These are phyloP conservation scores for Galerucella nymphaeae DNA, from an alignment of 2,888 invertebrate genomes.

Conservation along the genomic window DNA sequence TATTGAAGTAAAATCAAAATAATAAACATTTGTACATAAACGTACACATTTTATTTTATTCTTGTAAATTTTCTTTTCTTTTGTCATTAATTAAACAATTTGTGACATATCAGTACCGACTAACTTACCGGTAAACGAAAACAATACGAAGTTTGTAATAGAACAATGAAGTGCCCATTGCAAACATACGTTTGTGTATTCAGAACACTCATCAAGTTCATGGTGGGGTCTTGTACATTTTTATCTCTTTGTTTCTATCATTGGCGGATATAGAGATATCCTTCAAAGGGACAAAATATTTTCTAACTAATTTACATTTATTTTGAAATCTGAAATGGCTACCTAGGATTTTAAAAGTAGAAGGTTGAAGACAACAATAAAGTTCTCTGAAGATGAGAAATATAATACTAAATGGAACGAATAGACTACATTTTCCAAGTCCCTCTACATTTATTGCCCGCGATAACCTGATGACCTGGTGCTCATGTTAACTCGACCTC, in stretches of 20 bases:
- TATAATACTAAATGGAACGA: no score
- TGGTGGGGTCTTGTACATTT: conserved; percentile 45
- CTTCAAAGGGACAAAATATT: not conserved
- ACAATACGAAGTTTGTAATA: conserved; percentile 32
- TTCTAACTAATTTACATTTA: not conserved
- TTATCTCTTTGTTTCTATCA: conserved; percentile 12
- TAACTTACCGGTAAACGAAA: conserved; percentile 26
- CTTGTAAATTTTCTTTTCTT: not conserved
- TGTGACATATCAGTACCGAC: conserved; percentile 27
- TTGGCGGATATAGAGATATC: not conserved
- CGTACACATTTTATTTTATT: not conserved
- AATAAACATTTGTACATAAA: no score
- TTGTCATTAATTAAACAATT: conserved; percentile 11
- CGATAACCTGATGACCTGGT: no score
- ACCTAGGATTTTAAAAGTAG: no score
- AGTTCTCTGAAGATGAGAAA: no score
- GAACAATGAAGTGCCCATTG: conserved; percentile 43
- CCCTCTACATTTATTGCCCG: no score
- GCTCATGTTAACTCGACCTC: no score
- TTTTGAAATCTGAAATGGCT: no score
- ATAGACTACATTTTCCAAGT: no score
- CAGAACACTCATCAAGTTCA: conserved; percentile 44
- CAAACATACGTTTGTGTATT: conserved; percentile 41
- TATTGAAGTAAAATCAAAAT: not conserved
- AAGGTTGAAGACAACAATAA: not conserved